phyloP scores from a whole-genome alignment of 2,113 vertebrate genomes.

The Hipposideros armiger region DNA sequence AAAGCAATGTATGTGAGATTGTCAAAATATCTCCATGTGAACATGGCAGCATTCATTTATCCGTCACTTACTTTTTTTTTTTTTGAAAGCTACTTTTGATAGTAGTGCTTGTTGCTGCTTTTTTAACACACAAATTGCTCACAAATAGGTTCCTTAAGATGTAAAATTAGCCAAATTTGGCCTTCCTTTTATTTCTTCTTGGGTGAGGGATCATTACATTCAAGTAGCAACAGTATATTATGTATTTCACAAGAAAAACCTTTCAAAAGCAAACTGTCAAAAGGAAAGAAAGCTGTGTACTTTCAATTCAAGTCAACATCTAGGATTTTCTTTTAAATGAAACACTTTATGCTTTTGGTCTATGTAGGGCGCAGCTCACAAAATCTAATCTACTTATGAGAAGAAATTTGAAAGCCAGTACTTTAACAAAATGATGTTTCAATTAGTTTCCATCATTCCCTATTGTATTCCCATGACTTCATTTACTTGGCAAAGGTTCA shows the following conservation, averaged over 20 bases:
- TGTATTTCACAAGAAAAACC: conserved; percentile 27
- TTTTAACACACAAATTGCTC: background rate
- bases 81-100: conserved; percentile 57
- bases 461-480: conserved; percentile 6
- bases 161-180: conserved; percentile 17
- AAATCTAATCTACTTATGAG: conserved; percentile 62
- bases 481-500: background rate
- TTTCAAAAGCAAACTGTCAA: conserved; percentile 63
- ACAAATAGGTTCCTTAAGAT: background rate
- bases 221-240: background rate
- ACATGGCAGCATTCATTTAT: background rate
- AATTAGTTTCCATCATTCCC: conserved; percentile 12
- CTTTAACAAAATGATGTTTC: conserved; percentile 50
- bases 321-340: conserved; percentile 62
- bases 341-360: conserved; percentile 20
- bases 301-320: conserved; percentile 54
- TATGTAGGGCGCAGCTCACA: conserved; percentile 55
- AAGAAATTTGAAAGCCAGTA: conserved; percentile 29
- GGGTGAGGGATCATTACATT: conserved; percentile 55
- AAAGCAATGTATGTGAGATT: background rate
- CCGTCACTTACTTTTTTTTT: background rate
- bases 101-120: background rate
- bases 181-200: conserved; percentile 11
- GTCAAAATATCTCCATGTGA: background rate
- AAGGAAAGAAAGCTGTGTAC: conserved; percentile 38